Evolutionary conservation across 30 jellyfish, hydroid and myxozoan species (phyloP), one percentile per base, ranked within the genome.

Genomic region (Aurelia sp.): DNA sequence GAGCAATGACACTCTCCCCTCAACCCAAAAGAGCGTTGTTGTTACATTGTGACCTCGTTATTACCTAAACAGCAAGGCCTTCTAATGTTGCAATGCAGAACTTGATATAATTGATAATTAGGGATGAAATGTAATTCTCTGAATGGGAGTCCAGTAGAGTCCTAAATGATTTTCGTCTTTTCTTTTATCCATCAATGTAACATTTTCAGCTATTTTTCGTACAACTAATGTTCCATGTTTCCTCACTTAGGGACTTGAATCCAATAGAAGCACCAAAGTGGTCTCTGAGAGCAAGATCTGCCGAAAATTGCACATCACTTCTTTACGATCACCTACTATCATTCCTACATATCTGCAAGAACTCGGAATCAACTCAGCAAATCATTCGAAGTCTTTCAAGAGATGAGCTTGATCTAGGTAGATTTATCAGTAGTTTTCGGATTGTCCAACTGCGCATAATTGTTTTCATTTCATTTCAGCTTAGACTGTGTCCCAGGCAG

Each of bases 241-340:
- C 68, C 5, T 38, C 19, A 72, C 76, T 63, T 72, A 95, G 99
- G 17, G 97, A 95, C 69, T 74, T 95, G 72, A 92, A 95, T 73
- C 97, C 99, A 1, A 35, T 86, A 52, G 91, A 85, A 41, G 99
- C 99, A 50, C 99, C 99, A 20, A 67, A 58, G 20, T 95, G 99
- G 99, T 78, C 96, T 8, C 22, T 95, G 21, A 78, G 96, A 52
- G 96, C 97, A 44, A 79, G 99, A 15, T n/a, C 86, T 10, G 80
- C 84, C 13, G 99, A 95, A 3, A 52, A 53, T 48, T 80, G 97
- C 74, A 47, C 83, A 22, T 84, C 99, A 5, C 79, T 79, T 13
- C 83, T 95, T 11, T 74, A 77, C 72, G 90, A 90, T 47, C 96
- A 89, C 68, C 79, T 95, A 30, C 21, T 67, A 58, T 82, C 95